Evolutionary conservation across 1,140 invertebrate genomes (phyloP), one percentile per base, ranked within the genome.

Genomic region (Caerostris extrusa): DNA sequence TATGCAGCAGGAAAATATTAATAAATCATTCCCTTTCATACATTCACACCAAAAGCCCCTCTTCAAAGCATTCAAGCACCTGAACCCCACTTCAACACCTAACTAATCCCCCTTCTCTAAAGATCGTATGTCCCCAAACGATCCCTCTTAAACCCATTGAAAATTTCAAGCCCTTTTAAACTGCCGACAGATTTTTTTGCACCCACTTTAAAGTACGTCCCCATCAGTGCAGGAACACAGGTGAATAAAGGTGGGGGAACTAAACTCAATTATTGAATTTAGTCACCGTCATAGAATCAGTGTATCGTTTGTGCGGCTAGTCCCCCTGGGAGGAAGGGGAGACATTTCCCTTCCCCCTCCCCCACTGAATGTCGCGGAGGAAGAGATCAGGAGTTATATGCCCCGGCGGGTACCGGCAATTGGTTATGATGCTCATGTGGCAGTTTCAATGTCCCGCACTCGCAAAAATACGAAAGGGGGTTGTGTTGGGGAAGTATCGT

Each of bases 191-290:
- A 90, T 90, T 90, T 90, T 85, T 71, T 67, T 71, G 17, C 88
- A 69, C 60, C 67, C 50, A 71, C 61, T 90, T 90, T 90, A 57
- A 90, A 90, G 50, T 56, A 56, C 7, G 71, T 50, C 17, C n/a
- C 83, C 50, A 85, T 85, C 7, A 34, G 57, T 10, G 83, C 7
- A 57, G 14, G 55, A n/a, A 50, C 50, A 57, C 83, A 57, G 56
- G 56, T 85, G 55, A 58, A n/a, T 58, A 85, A 58, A 58, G 56
- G 53, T 12, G 53, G 88, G 17, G 88, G 17, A 5, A 69, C 64
- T 50, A 60, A 91, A 91, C 90, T 82, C 90, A 91, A 91, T 91
- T 91, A 91, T 91, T 91, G 90, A 91, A 82, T 91, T 91, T 91
- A 91, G 90, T 91, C 90, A 91, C 90, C 90, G 90, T 91, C 90